Evolutionary conservation across 1,140 invertebrate genomes (phyloP).

Genomic region (Aporrectodea caliginosa): DNA sequence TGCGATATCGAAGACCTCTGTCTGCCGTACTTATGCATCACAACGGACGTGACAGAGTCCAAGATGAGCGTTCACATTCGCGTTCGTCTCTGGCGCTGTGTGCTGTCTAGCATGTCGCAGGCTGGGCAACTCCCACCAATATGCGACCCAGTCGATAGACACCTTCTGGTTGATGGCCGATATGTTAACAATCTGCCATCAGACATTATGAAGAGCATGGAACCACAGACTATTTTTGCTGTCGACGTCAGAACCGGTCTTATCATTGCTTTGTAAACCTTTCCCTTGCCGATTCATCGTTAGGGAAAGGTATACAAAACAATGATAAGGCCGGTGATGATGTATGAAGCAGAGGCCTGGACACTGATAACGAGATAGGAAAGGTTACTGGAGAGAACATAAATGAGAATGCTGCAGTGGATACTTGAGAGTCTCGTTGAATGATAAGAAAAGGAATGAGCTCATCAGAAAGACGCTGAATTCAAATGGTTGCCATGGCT

Average conservation of each 20-base stretch:
- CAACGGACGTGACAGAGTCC: conserved; percentile 94
- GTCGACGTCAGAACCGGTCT: conserved; percentile 99
- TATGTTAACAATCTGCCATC: conserved; percentile 99
- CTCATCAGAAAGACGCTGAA: too few relatives aligned
- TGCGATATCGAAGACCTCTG: conserved; percentile 77
- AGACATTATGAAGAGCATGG: conserved; percentile 59
- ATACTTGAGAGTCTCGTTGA: too few relatives aligned
- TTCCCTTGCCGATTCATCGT: too few relatives aligned
- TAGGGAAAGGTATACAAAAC: too few relatives aligned
- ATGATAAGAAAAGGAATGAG: too few relatives aligned
- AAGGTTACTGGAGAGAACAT: too few relatives aligned
- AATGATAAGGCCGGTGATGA: too few relatives aligned
- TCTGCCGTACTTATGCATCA: conserved; percentile 97
- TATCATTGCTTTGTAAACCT: too few relatives aligned
- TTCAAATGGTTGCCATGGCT: too few relatives aligned
- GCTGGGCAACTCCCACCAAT: conserved; percentile 96
- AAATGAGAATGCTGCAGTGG: too few relatives aligned
- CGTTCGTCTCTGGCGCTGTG: conserved; percentile 96
- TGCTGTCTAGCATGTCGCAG: conserved; percentile 95
- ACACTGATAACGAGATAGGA: too few relatives aligned
- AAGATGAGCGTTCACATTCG: conserved; percentile 90
- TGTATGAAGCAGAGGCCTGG: too few relatives aligned
- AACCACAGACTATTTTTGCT: conserved; percentile 90
- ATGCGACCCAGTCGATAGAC: conserved; percentile 95
- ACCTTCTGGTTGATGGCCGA: conserved; percentile 96